These are phyloP conservation scores for Rhingia campestris DNA, from an alignment of 2,888 invertebrate species.

Conservation along the genomic window DNA sequence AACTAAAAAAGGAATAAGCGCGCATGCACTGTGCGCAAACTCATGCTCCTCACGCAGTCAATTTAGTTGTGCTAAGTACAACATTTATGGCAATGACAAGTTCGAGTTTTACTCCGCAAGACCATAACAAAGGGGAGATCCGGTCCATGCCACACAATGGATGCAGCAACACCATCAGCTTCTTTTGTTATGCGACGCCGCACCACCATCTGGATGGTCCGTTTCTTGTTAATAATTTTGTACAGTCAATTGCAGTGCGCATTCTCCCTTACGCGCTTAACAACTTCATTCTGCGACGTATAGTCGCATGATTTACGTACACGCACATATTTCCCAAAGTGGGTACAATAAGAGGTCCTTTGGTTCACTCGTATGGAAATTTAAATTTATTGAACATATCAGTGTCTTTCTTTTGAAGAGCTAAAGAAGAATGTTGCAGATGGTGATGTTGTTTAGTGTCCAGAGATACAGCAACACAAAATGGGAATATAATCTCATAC, in stretches of 20 bases:
- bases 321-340: constrained; percentile 36
- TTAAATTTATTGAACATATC: background rate
- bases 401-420: too few relatives aligned
- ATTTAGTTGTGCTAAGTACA: constrained; percentile 31
- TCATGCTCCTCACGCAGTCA: constrained; percentile 12
- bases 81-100: constrained; percentile 53
- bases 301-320: constrained; percentile 43
- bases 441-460: too few relatives aligned
- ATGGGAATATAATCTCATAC: too few relatives aligned
- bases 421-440: too few relatives aligned
- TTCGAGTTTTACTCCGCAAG: constrained; percentile 43
- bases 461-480: too few relatives aligned
- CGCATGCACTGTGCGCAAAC: constrained; percentile 9
- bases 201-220: constrained; percentile 47
- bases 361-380: constrained; percentile 35
- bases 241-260: constrained; percentile 19
- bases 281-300: constrained; percentile 63
- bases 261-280: constrained; percentile 52
- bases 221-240: constrained; percentile 5
- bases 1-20: constrained; percentile 30
- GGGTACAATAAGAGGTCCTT: constrained; percentile 42
- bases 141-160: constrained; percentile 33
- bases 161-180: constrained; percentile 35
- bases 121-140: constrained; percentile 3
- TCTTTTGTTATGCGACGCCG: constrained; percentile 30